These are phyloP conservation scores for Plotosus lineatus DNA, from an alignment of 2,113 vertebrate species.

Conservation along the genomic window DNA sequence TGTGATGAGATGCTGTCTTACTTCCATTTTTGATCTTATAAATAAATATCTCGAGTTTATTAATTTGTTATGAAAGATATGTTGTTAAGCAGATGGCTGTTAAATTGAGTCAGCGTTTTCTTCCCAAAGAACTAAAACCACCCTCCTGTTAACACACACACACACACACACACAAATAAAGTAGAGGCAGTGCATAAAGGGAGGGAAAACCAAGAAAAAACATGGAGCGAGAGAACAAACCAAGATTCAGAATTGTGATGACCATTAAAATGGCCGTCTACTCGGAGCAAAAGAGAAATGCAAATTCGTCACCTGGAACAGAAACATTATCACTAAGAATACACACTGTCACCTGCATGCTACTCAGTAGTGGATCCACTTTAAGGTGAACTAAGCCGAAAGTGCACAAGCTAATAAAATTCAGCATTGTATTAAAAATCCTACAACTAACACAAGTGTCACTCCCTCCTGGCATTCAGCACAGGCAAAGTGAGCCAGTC, in stretches of 20 bases:
- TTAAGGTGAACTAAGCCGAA: slow-evolving; percentile 53
- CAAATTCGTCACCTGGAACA: slow-evolving; percentile 25
- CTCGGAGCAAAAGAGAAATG: slow-evolving; percentile 3
- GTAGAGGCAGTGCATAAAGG: slow-evolving; percentile 18
- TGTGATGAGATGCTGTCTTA: slow-evolving; percentile 50
- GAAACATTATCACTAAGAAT: slow-evolving; percentile 41
- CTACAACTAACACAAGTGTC: slow-evolving; percentile 49
- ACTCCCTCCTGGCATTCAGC: slow-evolving; percentile 33
- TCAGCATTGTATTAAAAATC: slow-evolving; percentile 49
- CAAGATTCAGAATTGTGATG: neutral
- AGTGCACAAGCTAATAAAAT: slow-evolving; percentile 54
- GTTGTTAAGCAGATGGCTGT: slow-evolving; percentile 42
- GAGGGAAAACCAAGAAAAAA: slow-evolving; percentile 15
- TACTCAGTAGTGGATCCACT: slow-evolving; percentile 56
- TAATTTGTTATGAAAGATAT: slow-evolving; percentile 42
- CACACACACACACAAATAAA: slow-evolving; percentile 44
- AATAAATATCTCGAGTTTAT: slow-evolving; percentile 66
- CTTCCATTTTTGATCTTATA: slow-evolving; percentile 55
- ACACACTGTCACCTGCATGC: slow-evolving; percentile 54
- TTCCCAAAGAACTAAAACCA: slow-evolving; percentile 14
- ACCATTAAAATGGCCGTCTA: neutral
- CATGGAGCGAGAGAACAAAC: slow-evolving; percentile 19
- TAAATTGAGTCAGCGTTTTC: slow-evolving; percentile 20
- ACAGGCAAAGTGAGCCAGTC: slow-evolving; percentile 27
- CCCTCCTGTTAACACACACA: slow-evolving; percentile 31